Percentiles rank a stretch among this genome's conserved stretches.
phyloP scores from a whole-genome alignment of 2,113 vertebrate genomes.

The Festucalex cinctus region DNA sequence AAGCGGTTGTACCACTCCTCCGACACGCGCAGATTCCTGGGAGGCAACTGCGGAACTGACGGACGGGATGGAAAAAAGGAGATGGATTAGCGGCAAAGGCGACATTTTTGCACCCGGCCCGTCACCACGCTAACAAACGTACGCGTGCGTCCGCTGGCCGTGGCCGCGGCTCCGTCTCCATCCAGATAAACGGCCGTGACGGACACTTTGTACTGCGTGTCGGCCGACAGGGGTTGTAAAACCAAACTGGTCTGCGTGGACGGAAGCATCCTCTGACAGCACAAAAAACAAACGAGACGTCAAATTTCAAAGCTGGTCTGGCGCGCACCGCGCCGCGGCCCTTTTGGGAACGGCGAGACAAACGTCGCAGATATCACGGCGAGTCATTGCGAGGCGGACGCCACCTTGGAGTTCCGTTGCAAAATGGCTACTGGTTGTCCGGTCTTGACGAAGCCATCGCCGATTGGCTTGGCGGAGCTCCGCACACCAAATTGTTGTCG shows the following conservation, averaged over 20 bases:
- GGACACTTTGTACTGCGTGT: conserved; percentile 84
- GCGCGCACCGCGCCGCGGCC: too few relatives aligned
- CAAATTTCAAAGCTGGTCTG: neutral
- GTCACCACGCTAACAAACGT: conserved; percentile 14
- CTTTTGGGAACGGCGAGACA: too few relatives aligned
- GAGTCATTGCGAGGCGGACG: too few relatives aligned
- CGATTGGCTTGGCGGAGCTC: too few relatives aligned
- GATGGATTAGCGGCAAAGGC: too few relatives aligned
- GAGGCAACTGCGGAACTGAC: conserved; percentile 83
- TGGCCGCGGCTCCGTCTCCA: conserved; percentile 77
- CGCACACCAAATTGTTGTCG: too few relatives aligned
- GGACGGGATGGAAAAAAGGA: conserved; percentile 5
- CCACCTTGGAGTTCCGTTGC: too few relatives aligned
- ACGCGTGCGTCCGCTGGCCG: conserved; percentile 75
- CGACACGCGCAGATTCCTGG: conserved; percentile 83
- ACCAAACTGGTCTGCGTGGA: conserved; percentile 74
- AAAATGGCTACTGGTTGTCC: too few relatives aligned
- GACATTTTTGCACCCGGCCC: neutral
- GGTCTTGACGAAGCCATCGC: too few relatives aligned
- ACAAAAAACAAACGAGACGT: neutral
- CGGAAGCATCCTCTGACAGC: conserved; percentile 70
- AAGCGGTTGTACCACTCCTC: conserved; percentile 97
- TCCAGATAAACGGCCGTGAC: conserved; percentile 82
- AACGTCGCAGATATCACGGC: too few relatives aligned
- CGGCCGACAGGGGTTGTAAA: conserved; percentile 80